Base-by-base conservation (phyloP, 2,113 vertebrate species). In the Sinocyclocheilus grahami region DNA sequence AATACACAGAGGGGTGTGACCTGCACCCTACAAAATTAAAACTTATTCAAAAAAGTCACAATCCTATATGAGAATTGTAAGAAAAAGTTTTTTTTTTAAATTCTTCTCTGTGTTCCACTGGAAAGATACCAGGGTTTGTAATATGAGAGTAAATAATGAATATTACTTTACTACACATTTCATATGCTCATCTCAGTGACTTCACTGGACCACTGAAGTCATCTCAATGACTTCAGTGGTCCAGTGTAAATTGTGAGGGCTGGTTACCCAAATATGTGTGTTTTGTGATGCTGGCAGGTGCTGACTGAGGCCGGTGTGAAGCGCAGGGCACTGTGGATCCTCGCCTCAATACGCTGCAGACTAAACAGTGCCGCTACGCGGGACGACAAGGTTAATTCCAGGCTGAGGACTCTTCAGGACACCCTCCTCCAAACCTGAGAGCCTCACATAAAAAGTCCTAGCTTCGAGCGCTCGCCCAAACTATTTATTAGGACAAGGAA, bases 291-390 rank as follows among this genome's bases (percentile, higher is more conserved):
- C 48, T 71, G 79, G 89, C 87, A 86, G 94, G 89, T 89, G 65
- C 89, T 80, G 67, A 85, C 42, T 65, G 86, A 87, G 63, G 58
- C 75, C 20, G 58, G 58, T 37, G 63, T 85, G 58, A 86, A 48
- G 62, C 20, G 22, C 72, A 92, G 92, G 63, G 92, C 92, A 63
- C 65, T 77, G 46, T 85, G 90, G 87, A 90, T 96, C 89, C 95
- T 98, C 46, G 88, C 89, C 86, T 94, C 90, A 27, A 94, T 95
- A 90, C 91, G 94, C 86, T 92, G 93, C 84, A 94, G 95, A 90
- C 91, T 95, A 86, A 93, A 93, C 4, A 92, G n/a, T 46, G 90
- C 90, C 46, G 87, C 90, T 89, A 24, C 91, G 58, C 88, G 91
- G 90, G 89, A 91, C 42, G 76, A 88, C 75, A 86, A 81, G 72